Evolutionary conservation across 2,113 vertebrate genomes (phyloP).

Genomic region (Thryonomys swinderianus): DNA sequence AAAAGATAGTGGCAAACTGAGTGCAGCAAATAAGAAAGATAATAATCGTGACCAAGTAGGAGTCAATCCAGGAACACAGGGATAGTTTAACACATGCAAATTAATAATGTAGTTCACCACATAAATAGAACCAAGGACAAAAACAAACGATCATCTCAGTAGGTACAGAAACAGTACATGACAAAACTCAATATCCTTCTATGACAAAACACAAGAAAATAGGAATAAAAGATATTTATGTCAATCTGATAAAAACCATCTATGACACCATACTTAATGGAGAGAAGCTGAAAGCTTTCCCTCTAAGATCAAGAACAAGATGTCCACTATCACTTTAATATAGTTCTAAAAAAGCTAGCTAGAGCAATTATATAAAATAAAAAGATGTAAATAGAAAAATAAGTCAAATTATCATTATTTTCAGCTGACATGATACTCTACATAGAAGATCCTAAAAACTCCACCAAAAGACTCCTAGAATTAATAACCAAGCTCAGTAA

Average conservation of each 20-base stretch:
- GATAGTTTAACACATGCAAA: neutral
- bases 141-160: neutral
- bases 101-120: neutral
- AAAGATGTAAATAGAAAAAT: no score
- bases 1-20: neutral
- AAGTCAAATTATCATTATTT: neutral
- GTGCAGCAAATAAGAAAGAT: neutral
- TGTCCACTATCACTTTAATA: neutral
- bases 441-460: neutral
- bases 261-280: neutral
- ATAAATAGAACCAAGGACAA: neutral
- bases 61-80: neutral
- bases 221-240: neutral
- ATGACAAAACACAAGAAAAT: neutral
- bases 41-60: neutral
- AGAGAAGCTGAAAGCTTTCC: neutral
- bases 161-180: neutral
- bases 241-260: neutral
- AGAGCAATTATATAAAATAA: no score
- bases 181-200: neutral
- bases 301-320: neutral
- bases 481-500: neutral
- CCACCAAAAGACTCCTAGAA: neutral
- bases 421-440: neutral
- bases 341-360: neutral